phyloP scores from a whole-genome alignment of 2,888 invertebrate genomes.

The Papilio protenor region DNA sequence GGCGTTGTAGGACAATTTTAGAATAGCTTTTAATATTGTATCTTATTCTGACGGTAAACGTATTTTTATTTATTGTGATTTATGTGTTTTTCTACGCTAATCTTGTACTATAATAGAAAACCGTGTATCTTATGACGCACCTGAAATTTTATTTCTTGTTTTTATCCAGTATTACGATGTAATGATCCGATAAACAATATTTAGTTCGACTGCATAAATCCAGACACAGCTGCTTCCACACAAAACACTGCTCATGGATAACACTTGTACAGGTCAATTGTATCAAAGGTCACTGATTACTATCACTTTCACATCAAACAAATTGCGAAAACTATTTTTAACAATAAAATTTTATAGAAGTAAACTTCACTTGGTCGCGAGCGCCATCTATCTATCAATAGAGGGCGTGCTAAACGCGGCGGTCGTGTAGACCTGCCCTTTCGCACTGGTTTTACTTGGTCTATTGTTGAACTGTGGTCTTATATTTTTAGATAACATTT shows the following conservation, averaged over 20 bases:
- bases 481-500: too few relatives aligned
- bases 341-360: not conserved
- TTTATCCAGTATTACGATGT: not conserved
- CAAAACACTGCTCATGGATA: not conserved
- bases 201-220: not conserved
- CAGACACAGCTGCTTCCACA: not conserved
- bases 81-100: not conserved
- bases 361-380: not conserved
- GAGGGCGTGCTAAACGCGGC: too few relatives aligned
- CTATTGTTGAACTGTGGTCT: too few relatives aligned
- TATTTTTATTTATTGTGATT: not conserved
- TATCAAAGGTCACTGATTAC: conserved; percentile 2
- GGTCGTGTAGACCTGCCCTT: too few relatives aligned
- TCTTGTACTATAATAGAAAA: not conserved
- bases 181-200: not conserved
- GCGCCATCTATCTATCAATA: conserved; percentile 17
- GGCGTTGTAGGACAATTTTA: not conserved
- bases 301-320: not conserved
- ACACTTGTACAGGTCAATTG: conserved; percentile 13
- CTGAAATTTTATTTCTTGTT: not conserved
- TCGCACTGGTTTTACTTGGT: too few relatives aligned
- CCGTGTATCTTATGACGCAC: not conserved
- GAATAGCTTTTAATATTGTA: not conserved
- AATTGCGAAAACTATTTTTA: conserved; percentile 10
- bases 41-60: not conserved